Evolutionary conservation across 1,140 invertebrate genomes (phyloP), one percentile per base, ranked within the genome.

Genomic region (Atta colombica): DNA sequence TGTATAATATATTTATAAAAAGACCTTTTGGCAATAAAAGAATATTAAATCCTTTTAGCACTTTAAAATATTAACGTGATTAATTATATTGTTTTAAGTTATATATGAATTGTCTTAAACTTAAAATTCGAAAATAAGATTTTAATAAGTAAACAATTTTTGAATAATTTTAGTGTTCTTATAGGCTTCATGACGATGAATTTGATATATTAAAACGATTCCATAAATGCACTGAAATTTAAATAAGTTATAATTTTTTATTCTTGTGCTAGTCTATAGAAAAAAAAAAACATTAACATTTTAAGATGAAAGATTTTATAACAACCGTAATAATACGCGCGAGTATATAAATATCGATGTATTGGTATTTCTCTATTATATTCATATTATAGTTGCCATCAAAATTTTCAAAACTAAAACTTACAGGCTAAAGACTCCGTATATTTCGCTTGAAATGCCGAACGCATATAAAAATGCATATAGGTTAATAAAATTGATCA

Each of bases 231-330:
- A 25, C 1, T 71, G 18, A 53, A 71, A 12, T 28, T 71, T 71
- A 25, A 8, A n/a, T 71, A 31, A 69, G 28, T 69, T 49, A 35
- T 61, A 68, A 21, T 0, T 5, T 21, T 68, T 14, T 45, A 14
- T 45, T 39, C 4, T 63, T 31, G 25, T 68, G 35, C 12, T 21
- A 25, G 21, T 69, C 14, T 14, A 25, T 8, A 16, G 14, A 3
- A 31, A 69, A 69, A 25, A 69, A 25, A 69, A 51, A 51, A 49
- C 12, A 49, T 49, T 69, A 31, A 31, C 31, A 55, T 55, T 72
- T 72, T 72, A 25, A 51, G 12, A 71, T 0, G 14, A 55, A n/a
- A 0, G 6, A 55, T 18, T 21, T n/a, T 58, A 6, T 21, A 58
- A 58, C n/a, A 58, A 55, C 6, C 16, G 53, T 55, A 55, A 58